Percentiles rank a stretch among this genome's conserved stretches.
phyloP scores from a whole-genome alignment of 2,888 invertebrate species.

The Mallateleia sp. region DNA sequence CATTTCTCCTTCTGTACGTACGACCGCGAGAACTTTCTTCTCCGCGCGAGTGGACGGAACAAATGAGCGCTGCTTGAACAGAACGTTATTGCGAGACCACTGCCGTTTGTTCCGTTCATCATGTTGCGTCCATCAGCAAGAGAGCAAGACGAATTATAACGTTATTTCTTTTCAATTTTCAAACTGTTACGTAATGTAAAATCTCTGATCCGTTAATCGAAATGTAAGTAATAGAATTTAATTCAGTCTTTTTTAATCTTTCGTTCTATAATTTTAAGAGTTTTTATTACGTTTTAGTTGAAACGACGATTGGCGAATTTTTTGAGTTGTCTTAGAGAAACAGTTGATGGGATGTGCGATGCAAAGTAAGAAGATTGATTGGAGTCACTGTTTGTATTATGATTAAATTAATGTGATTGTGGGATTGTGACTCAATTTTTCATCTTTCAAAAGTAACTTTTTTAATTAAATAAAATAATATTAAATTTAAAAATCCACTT shows the following conservation, averaged over 20 bases:
- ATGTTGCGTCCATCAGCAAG: conserved; percentile 44
- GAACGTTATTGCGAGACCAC: background rate
- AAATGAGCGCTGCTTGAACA: conserved; percentile 5
- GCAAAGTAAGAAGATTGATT: conserved; percentile 54
- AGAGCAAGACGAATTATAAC: conserved; percentile 72
- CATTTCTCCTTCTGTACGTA: conserved; percentile 5
- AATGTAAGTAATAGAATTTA: conserved; percentile 76
- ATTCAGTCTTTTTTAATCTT: conserved; percentile 66
- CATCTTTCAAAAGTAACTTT: too few relatives aligned
- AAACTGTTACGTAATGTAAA: conserved; percentile 78
- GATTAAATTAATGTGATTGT: too few relatives aligned
- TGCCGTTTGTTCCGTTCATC: conserved; percentile 68
- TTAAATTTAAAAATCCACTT: too few relatives aligned
- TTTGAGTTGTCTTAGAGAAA: conserved; percentile 55
- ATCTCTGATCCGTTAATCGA: conserved; percentile 77
- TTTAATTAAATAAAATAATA: too few relatives aligned
- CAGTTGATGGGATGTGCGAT: conserved; percentile 49
- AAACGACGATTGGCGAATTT: conserved; percentile 51
- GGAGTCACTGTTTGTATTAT: too few relatives aligned
- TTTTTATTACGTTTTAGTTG: conserved; percentile 51
- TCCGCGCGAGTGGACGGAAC: conserved; percentile 47
- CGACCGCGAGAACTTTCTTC: conserved; percentile 70
- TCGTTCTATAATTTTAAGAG: conserved; percentile 54
- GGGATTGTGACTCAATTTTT: too few relatives aligned
- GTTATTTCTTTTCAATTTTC: conserved; percentile 78